Evolutionary conservation across 2,797 vertebrate genomes (phyloP).

Genomic region (Lophius americanus): DNA sequence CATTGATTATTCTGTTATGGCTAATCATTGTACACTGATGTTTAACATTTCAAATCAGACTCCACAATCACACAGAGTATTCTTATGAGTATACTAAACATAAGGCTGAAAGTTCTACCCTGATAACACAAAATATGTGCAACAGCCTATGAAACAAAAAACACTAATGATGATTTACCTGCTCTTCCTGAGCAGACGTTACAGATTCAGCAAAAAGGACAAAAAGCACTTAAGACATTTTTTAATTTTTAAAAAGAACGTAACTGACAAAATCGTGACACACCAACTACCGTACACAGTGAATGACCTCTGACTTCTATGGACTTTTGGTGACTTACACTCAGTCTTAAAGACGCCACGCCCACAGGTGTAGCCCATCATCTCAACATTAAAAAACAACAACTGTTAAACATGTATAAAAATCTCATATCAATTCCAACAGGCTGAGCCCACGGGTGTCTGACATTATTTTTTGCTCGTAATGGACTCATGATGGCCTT

Average conservation of each 20-base stretch:
- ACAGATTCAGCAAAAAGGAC: not conserved
- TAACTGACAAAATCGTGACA: conserved; percentile 21
- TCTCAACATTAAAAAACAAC: conserved; percentile 7
- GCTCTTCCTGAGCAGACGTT: not conserved
- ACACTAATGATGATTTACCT: no score
- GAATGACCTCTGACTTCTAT: conserved; percentile 13
- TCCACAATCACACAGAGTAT: not conserved
- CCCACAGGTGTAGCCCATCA: not conserved
- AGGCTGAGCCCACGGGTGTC: not conserved
- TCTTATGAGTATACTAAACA: no score
- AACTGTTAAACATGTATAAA: conserved; percentile 2
- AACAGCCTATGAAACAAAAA: not conserved
- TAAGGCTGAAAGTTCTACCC: no score
- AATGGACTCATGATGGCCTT: conserved; percentile 16
- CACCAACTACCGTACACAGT: conserved; percentile 8
- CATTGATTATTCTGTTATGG: no score
- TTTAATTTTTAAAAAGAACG: conserved; percentile 35
- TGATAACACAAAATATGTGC: not conserved
- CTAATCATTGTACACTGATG: no score
- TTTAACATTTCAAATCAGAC: no score
- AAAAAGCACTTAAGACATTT: not conserved
- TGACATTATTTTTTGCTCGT: conserved; percentile 50
- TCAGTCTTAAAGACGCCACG: not conserved
- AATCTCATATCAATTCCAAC: conserved; percentile 7
- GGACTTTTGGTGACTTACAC: conserved; percentile 3